Percentiles rank a stretch among this genome's conserved stretches.
Conservation (phyloP, 64 coral and sea anemone species). For the Stylophora pistillata region DNA sequence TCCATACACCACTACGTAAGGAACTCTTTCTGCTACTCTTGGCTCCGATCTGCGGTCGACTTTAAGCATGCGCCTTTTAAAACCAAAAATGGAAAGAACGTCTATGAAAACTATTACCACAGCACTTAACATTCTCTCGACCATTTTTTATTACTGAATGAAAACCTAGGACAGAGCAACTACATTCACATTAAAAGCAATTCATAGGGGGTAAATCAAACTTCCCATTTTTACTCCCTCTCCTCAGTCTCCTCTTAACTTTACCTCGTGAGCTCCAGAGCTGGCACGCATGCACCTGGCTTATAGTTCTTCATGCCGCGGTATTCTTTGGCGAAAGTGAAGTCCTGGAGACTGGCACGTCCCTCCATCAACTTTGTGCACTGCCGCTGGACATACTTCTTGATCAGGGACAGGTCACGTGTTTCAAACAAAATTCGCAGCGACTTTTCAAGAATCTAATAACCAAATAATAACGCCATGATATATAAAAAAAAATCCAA, state of each 20-base stretch:
- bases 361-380: conserved; percentile 85
- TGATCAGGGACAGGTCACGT: conserved; percentile 79
- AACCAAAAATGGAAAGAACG: neutral
- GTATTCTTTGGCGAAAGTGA: conserved; percentile 95
- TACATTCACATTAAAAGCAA: neutral
- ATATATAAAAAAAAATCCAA: no score
- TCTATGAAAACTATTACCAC: neutral
- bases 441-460: conserved; percentile 85
- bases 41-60: conserved; percentile 95
- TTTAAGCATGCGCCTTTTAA: conserved; percentile 78
- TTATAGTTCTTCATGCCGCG: conserved; percentile 88
- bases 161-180: neutral
- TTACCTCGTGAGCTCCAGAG: conserved; percentile 85
- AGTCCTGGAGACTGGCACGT: conserved; percentile 80
- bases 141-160: neutral
- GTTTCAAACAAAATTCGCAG: conserved; percentile 81
- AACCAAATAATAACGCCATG: no score
- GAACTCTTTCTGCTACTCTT: conserved; percentile 88
- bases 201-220: no score
- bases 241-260: neutral
- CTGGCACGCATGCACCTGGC: conserved; percentile 86
- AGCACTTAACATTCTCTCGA: neutral
- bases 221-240: neutral
- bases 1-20: conserved; percentile 94
- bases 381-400: conserved; percentile 84